Conservation (phyloP, 2,888 invertebrate species). For the Halocaridina rubra region DNA sequence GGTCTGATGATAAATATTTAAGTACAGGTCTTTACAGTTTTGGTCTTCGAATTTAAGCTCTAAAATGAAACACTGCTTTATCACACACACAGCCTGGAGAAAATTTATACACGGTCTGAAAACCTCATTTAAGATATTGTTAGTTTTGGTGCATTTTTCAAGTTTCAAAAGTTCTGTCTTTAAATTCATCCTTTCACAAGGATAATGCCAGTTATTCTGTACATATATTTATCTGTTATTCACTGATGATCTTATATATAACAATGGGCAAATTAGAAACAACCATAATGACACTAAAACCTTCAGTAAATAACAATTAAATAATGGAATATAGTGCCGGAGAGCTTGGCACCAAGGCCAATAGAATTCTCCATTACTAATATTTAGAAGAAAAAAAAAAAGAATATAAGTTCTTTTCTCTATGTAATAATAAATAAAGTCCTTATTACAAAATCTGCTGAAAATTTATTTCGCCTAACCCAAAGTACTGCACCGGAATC, state of each 20-base stretch:
- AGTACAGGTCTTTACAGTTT: too few species aligned
- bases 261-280: conserved; percentile 55
- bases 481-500: too few species aligned
- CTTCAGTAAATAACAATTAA: conserved; percentile 49
- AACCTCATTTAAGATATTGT: conserved; percentile 30
- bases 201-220: conserved; percentile 54
- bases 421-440: too few species aligned
- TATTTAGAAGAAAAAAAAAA: too few species aligned
- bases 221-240: conserved; percentile 50
- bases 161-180: conserved; percentile 40
- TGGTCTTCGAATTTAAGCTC: too few species aligned
- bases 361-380: conserved; percentile 28
- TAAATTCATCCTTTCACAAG: conserved; percentile 53
- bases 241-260: conserved; percentile 51
- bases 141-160: conserved; percentile 38
- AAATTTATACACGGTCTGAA: conserved; percentile 7
- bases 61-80: conserved; percentile 29
- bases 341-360: conserved; percentile 32
- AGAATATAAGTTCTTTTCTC: neutral
- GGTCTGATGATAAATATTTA: too few species aligned
- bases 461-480: neutral
- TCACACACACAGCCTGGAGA: conserved; percentile 44
- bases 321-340: conserved; percentile 48
- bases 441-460: neutral
- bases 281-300: conserved; percentile 56